A percentile compares a stretch with the other conserved stretches of the same genome.
Conservation (phyloP, 2,797 vertebrate species). For the Aldrovandia affinis region DNA sequence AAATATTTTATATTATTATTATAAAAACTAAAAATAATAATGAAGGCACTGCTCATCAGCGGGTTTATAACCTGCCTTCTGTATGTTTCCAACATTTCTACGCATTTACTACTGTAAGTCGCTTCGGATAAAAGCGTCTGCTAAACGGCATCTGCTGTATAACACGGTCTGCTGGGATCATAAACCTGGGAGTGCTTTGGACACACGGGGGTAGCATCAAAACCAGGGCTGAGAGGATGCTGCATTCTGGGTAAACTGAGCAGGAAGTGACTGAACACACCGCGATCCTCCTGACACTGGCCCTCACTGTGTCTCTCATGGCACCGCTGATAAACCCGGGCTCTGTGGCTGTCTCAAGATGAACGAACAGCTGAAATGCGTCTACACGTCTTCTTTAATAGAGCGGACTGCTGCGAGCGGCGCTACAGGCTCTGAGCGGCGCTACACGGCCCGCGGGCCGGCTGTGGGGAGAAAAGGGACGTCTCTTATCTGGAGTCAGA, state of each 20-base stretch:
- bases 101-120: no score
- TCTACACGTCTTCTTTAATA: no score
- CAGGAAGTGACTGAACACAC: background rate
- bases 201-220: background rate
- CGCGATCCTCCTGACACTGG: background rate
- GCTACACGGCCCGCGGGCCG: background rate
- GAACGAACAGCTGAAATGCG: background rate
- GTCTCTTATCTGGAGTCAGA: constrained; percentile 15
- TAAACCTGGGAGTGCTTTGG: background rate
- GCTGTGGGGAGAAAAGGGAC: background rate
- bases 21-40: no score
- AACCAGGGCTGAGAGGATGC: background rate
- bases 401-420: no score
- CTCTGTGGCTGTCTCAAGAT: background rate
- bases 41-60: no score
- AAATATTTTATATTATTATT: no score
- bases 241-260: background rate
- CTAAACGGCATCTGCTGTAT: no score
- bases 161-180: background rate
- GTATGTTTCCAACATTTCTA: background rate
- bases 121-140: no score
- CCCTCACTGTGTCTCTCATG: background rate
- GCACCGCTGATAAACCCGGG: background rate
- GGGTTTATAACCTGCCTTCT: no score
- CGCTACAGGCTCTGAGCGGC: background rate